A percentile compares a stretch with the other conserved stretches of the same genome.
Conservation (phyloP, 2,888 invertebrate genomes). For the Polyploca ridens region DNA sequence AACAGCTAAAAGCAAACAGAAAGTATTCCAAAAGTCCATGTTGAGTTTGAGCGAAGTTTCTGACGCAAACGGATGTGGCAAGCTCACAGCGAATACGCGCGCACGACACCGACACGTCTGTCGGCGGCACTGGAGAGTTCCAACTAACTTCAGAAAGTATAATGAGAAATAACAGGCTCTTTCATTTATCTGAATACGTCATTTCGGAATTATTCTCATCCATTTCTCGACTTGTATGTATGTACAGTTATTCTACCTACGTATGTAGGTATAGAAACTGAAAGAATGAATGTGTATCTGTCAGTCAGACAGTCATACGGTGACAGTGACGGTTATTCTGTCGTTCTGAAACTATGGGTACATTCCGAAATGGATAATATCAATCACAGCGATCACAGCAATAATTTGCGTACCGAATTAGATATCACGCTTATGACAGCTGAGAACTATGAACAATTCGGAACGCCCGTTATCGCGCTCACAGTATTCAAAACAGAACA, state of each 20-base stretch:
- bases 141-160: not conserved
- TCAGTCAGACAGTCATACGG: too few species aligned
- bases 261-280: too few species aligned
- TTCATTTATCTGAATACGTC: constrained; percentile 25
- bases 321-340: too few species aligned
- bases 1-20: constrained; percentile 29
- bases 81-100: constrained; percentile 1
- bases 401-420: too few species aligned
- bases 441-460: too few species aligned
- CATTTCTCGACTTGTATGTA: not conserved
- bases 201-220: constrained; percentile 18
- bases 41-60: constrained; percentile 5
- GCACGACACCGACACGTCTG: constrained; percentile 2
- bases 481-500: too few species aligned
- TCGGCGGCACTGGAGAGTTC: not conserved
- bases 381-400: too few species aligned
- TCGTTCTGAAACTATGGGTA: too few species aligned
- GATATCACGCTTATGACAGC: too few species aligned
- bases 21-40: constrained; percentile 34
- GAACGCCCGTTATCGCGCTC: too few species aligned
- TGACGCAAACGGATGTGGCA: constrained; percentile 7
- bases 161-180: not conserved
- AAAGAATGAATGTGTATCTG: too few species aligned
- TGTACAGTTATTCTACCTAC: not conserved
- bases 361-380: too few species aligned